Base-by-base conservation (phyloP, 2,888 invertebrate genomes). In the Cabera pusaria region DNA sequence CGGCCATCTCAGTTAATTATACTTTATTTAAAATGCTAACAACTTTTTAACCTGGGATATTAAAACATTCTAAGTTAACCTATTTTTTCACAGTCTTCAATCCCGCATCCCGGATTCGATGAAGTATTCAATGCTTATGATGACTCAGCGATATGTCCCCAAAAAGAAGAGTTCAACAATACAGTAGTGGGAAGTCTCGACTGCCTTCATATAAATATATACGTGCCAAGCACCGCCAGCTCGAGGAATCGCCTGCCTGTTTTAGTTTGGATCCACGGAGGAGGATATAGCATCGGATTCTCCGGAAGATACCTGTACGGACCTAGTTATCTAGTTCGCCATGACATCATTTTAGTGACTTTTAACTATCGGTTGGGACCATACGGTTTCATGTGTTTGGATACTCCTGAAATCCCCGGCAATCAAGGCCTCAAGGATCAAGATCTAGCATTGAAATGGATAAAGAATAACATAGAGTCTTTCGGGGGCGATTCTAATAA, bases 301-400 rank as follows among this genome's bases (percentile, higher is more conserved):
- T 47, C 63, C 1, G 61, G 62, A 1, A 60, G 59, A 44, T 54
- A 41, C 6, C 2, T 59, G 0, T 63, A 64, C 14, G 77, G 78
- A 1, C 76, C 77, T 0, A 56, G 52, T 5, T 70, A 54, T 39
- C 48, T 81, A 19, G 56, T 77, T 0, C 53, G 60, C 34, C 64
- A 79, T 21, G 67, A 72, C 10, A 51, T 81, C 0, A 65, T 81
- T 26, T 43, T 78, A 6, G 72, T 83, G 0, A 70, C 72, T 0
- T 6, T 81, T 0, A 82, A 83, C 39, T 83, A 82, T 20, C 56
- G 83, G 3, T 9, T 80, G 0, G 77, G 77, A 0, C 65, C 70
- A 1, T 81, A 75, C 20, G 83, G 83, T 1, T 83, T 81, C 34
- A 73, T 81, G 72, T 78, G 79, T 29, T 54, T 78, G 0, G 64